Evolutionary conservation across 2,113 vertebrate species (phyloP).

Genomic region (Vulpes ferrilata): DNA sequence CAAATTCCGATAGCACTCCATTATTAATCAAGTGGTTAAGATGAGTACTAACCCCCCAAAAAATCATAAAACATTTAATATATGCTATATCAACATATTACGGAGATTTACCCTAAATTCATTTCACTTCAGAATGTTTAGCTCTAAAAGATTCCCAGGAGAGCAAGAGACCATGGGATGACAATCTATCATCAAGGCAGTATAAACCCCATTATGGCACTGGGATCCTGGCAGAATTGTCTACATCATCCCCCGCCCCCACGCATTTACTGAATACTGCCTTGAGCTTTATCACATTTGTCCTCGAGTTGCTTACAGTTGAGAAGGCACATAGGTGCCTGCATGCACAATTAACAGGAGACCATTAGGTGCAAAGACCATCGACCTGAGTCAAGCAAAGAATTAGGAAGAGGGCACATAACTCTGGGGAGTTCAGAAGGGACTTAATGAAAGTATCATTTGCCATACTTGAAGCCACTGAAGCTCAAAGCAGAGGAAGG

Average conservation of each 20-base stretch:
- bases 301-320: not conserved
- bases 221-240: not conserved
- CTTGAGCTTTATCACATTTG: not conserved
- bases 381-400: not conserved
- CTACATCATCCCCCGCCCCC: not conserved
- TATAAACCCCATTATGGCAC: not conserved
- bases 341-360: not conserved
- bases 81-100: slow-evolving; percentile 12
- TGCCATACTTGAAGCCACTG: not conserved
- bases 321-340: not conserved
- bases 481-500: slow-evolving; percentile 10
- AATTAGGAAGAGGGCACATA: not conserved
- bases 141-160: slow-evolving; percentile 34
- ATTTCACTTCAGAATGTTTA: slow-evolving; percentile 36
- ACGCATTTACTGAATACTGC: not conserved
- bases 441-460: slow-evolving; percentile 1
- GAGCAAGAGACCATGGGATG: not conserved
- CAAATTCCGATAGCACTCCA: not conserved
- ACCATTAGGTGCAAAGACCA: not conserved
- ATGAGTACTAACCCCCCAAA: not conserved
- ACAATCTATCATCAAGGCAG: slow-evolving; percentile 35
- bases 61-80: slow-evolving; percentile 8
- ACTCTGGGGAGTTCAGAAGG: not conserved
- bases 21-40: slow-evolving; percentile 40
- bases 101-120: slow-evolving; percentile 42